Evolutionary conservation across 2,888 invertebrate species (phyloP).

Genomic region (Agrenia bidenticulata): DNA sequence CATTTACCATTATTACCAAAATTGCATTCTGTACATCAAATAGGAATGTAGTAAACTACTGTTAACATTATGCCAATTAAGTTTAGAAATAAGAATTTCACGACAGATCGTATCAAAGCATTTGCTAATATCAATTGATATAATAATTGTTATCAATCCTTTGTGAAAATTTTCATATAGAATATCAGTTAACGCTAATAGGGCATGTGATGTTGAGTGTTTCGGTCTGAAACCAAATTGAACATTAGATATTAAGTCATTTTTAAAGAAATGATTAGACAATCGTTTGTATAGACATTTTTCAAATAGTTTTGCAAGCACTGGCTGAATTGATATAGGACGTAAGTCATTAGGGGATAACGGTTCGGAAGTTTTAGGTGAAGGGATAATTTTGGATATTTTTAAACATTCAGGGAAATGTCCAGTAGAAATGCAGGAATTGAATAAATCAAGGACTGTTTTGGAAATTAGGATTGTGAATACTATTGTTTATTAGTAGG

Average conservation of each 20-base stretch:
- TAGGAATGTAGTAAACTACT: constrained; percentile 3
- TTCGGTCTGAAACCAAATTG: constrained; percentile 25
- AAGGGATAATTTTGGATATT: constrained; percentile 24
- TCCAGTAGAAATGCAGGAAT: not conserved
- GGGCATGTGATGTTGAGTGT: constrained; percentile 24
- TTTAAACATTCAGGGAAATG: constrained; percentile 13
- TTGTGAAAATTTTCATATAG: not conserved
- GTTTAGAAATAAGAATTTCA: constrained; percentile 4
- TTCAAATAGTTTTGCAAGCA: constrained; percentile 25
- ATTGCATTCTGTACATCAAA: constrained; percentile 13
- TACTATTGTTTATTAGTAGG: not conserved
- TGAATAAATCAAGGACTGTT: not conserved
- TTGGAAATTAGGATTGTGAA: not conserved
- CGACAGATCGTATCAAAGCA: constrained; percentile 19
- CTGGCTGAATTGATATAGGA: constrained; percentile 33
- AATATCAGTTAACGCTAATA: not conserved
- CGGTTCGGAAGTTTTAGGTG: constrained; percentile 16
- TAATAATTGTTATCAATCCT: not conserved
- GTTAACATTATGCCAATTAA: constrained; percentile 13
- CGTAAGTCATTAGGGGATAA: constrained; percentile 15
- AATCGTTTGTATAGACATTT: constrained; percentile 25
- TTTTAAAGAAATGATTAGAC: not conserved
- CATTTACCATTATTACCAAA: not conserved
- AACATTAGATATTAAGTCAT: constrained; percentile 10
- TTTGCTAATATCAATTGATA: constrained; percentile 26